phyloP scores from a whole-genome alignment of 1,140 invertebrate genomes.

The Aleiodes sp. region DNA sequence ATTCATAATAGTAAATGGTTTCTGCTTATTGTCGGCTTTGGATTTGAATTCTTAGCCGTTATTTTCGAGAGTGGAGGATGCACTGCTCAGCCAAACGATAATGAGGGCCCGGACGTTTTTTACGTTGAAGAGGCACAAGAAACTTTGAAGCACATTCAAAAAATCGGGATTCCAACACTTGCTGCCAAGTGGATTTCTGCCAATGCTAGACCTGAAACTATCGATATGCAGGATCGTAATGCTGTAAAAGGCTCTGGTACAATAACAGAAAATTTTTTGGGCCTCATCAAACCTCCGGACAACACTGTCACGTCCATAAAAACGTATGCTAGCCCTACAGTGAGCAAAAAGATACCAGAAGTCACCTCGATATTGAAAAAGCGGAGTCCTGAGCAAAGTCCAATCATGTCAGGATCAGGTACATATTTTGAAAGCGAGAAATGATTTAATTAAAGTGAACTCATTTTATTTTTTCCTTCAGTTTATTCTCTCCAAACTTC shows the following conservation, averaged over 20 bases:
- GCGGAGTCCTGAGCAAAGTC: slow-evolving; percentile 67
- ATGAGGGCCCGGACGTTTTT: slow-evolving; percentile 69
- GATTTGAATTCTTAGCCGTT: slow-evolving; percentile 75
- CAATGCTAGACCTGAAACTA: slow-evolving; percentile 68
- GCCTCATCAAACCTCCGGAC: slow-evolving; percentile 61
- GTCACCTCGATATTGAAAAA: slow-evolving; percentile 70
- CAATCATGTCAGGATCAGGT: slow-evolving; percentile 54
- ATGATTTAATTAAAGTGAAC: background rate
- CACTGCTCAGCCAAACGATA: slow-evolving; percentile 60
- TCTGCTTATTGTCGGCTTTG: slow-evolving; percentile 78
- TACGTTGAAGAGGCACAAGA: slow-evolving; percentile 78
- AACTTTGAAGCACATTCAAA: slow-evolving; percentile 73
- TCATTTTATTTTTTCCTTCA: slow-evolving; percentile 36
- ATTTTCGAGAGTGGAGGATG: slow-evolving; percentile 77
- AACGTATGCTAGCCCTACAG: slow-evolving; percentile 33
- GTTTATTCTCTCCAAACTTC: slow-evolving; percentile 65
- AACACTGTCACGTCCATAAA: slow-evolving; percentile 40
- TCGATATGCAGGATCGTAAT: slow-evolving; percentile 48
- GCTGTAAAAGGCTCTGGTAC: slow-evolving; percentile 47
- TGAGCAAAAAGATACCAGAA: slow-evolving; percentile 60
- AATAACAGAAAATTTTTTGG: slow-evolving; percentile 61
- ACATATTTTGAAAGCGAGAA: slow-evolving; percentile 32
- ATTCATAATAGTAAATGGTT: slow-evolving; percentile 72
- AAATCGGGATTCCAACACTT: slow-evolving; percentile 71
- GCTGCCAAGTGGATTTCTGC: slow-evolving; percentile 71